A percentile compares a stretch with the other conserved stretches of the same genome.
Evolutionary conservation across 30 jellyfish, hydroid and myxozoan species (phyloP).

Genomic region (Catostylus mosaicus): DNA sequence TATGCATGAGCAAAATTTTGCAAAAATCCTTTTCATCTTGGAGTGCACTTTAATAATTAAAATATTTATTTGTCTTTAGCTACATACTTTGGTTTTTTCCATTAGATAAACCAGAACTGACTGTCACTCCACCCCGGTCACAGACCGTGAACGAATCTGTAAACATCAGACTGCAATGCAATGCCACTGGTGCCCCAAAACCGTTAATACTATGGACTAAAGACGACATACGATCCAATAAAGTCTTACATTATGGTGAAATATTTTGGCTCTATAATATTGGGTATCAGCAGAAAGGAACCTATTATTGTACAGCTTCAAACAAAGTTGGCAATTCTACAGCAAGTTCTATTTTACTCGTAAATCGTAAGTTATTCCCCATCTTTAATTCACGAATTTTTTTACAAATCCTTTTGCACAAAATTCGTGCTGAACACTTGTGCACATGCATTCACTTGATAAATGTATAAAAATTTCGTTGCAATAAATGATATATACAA

Average conservation of each 20-base stretch:
- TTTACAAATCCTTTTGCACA: background rate
- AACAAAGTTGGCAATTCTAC: slow-evolving; percentile 74
- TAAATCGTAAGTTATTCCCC: slow-evolving; percentile 70
- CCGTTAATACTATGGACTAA: slow-evolving; percentile 83
- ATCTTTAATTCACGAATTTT: too few relatives aligned
- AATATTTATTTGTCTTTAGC: too few relatives aligned
- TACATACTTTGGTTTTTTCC: too few relatives aligned
- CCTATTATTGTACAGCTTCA: slow-evolving; percentile 78
- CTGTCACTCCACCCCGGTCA: slow-evolving; percentile 44
- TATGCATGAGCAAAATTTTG: too few relatives aligned
- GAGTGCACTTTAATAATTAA: too few relatives aligned
- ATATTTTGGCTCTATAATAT: slow-evolving; percentile 45
- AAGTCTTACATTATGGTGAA: slow-evolving; percentile 46
- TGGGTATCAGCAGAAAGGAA: slow-evolving; percentile 70
- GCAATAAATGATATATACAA: too few relatives aligned
- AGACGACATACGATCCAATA: slow-evolving; percentile 28
- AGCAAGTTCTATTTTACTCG: slow-evolving; percentile 52
- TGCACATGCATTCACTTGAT: too few relatives aligned
- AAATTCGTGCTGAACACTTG: background rate
- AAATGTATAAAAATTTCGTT: too few relatives aligned
- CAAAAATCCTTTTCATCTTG: too few relatives aligned
- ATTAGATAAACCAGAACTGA: slow-evolving; percentile 74
- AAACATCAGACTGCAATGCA: slow-evolving; percentile 64
- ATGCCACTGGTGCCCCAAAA: slow-evolving; percentile 88
- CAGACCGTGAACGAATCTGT: slow-evolving; percentile 66